Evolutionary conservation across 2,113 vertebrate species (phyloP).

Genomic region (Calonectris borealis): DNA sequence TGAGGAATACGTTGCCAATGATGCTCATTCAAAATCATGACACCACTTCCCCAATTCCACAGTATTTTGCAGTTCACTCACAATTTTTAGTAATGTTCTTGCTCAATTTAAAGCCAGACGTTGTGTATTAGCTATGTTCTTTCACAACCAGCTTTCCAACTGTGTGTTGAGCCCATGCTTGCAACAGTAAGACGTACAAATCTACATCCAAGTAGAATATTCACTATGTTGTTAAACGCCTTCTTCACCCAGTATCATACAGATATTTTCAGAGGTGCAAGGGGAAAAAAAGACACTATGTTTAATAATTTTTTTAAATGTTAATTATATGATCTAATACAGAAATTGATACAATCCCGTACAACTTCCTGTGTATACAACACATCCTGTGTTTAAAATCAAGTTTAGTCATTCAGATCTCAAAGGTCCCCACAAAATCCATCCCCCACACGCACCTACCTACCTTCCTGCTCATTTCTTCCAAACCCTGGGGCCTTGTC

Average conservation of each 20-base stretch:
- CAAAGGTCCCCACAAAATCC: not conserved
- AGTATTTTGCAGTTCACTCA: not conserved
- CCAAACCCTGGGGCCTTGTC: not conserved
- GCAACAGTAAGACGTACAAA: not conserved
- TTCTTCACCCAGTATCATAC: not conserved
- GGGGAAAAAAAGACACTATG: no score
- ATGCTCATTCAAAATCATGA: not conserved
- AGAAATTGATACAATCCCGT: not conserved
- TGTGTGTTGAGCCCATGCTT: not conserved
- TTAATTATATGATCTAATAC: not conserved
- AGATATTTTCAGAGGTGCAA: not conserved
- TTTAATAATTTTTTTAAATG: not conserved
- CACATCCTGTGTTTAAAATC: not conserved
- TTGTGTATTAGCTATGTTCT: not conserved
- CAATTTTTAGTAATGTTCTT: not conserved
- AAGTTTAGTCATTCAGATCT: not conserved
- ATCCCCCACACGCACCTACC: not conserved
- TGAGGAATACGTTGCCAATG: fast-evolving
- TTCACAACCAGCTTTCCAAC: not conserved
- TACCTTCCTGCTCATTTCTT: not conserved
- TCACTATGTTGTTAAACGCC: not conserved
- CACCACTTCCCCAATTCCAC: not conserved
- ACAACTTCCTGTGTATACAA: not conserved
- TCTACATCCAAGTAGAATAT: not conserved
- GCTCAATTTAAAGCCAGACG: not conserved